Conservation (phyloP, 2,888 invertebrate species). For the Chromoteleia sp. region DNA sequence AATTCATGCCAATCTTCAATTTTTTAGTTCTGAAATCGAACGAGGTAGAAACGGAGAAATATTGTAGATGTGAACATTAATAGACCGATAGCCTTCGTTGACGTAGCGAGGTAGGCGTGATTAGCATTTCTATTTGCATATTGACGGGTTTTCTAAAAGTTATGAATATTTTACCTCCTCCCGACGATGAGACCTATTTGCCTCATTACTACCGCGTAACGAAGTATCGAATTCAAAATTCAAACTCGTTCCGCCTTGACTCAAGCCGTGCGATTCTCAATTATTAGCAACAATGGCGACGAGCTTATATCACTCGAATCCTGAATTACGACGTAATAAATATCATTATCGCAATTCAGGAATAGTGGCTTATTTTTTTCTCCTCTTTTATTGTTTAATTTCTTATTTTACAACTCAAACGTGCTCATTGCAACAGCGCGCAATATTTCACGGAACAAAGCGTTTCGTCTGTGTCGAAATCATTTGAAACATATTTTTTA, state of each 20-base stretch:
- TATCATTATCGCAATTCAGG: slow-evolving; percentile 62
- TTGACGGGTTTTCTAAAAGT: slow-evolving; percentile 85
- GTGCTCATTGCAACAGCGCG: slow-evolving; percentile 53
- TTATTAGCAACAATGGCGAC: slow-evolving; percentile 70
- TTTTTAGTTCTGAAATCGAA: slow-evolving; percentile 50
- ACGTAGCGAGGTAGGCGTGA: slow-evolving; percentile 74
- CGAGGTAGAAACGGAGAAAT: slow-evolving; percentile 64
- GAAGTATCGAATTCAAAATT: slow-evolving; percentile 73
- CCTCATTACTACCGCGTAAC: slow-evolving; percentile 72
- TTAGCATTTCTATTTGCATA: slow-evolving; percentile 84
- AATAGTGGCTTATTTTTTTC: slow-evolving; percentile 49
- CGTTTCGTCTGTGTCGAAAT: slow-evolving; percentile 33
- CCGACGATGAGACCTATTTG: slow-evolving; percentile 72
- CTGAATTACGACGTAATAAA: slow-evolving; percentile 71
- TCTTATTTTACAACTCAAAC: slow-evolving; percentile 59
- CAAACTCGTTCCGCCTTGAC: slow-evolving; percentile 69
- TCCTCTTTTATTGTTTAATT: slow-evolving; percentile 60
- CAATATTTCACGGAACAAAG: slow-evolving; percentile 64
- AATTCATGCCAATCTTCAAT: slow-evolving; percentile 43
- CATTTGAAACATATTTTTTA: slow-evolving; percentile 35
- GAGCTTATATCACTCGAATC: slow-evolving; percentile 67
- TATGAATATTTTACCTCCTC: slow-evolving; percentile 83
- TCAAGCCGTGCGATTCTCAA: slow-evolving; percentile 54
- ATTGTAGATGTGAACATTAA: slow-evolving; percentile 73
- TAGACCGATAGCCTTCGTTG: slow-evolving; percentile 77